These are phyloP conservation scores for Agrypnia vestita DNA, from an alignment of 1,140 invertebrate genomes.

Conservation along the genomic window DNA sequence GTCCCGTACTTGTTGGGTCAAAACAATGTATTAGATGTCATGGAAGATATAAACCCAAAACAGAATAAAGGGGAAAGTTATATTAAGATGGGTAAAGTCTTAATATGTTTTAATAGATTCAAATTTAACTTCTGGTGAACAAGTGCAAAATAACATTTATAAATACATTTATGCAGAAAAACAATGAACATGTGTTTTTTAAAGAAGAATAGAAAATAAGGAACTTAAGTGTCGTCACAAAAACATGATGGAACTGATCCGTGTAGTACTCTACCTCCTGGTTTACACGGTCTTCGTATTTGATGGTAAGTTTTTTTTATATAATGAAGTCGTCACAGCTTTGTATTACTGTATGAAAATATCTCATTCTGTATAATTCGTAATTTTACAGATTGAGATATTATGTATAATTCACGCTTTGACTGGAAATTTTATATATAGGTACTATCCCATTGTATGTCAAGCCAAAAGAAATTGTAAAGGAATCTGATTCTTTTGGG, in stretches of 20 bases:
- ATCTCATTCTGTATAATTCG: too few relatives aligned
- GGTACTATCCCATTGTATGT: too few relatives aligned
- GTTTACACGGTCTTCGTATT: conserved; percentile 57
- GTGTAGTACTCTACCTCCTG: conserved; percentile 51
- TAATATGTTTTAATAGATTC: not conserved
- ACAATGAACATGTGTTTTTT: not conserved
- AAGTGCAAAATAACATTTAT: not conserved
- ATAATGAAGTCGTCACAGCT: not conserved
- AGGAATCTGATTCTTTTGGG: too few relatives aligned
- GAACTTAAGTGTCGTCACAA: conserved; percentile 2
- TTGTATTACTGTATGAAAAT: not conserved
- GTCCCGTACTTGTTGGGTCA: not conserved
- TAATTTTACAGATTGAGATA: too few relatives aligned
- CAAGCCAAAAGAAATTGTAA: too few relatives aligned
- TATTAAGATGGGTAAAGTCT: not conserved
- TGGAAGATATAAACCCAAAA: not conserved
- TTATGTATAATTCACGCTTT: too few relatives aligned
- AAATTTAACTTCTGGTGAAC: conserved; percentile 16
- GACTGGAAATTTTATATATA: too few relatives aligned
- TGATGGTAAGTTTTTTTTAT: conserved; percentile 43
- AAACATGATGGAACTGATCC: conserved; percentile 50
- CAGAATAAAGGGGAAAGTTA: not conserved
- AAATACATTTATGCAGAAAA: too few relatives aligned
- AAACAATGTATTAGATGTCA: conserved; percentile 12
- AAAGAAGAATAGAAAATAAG: not conserved